Percentiles rank a stretch among this genome's conserved stretches.
Evolutionary conservation across 1,140 invertebrate genomes (phyloP).

Genomic region (Amphibalanus amphitrite): DNA sequence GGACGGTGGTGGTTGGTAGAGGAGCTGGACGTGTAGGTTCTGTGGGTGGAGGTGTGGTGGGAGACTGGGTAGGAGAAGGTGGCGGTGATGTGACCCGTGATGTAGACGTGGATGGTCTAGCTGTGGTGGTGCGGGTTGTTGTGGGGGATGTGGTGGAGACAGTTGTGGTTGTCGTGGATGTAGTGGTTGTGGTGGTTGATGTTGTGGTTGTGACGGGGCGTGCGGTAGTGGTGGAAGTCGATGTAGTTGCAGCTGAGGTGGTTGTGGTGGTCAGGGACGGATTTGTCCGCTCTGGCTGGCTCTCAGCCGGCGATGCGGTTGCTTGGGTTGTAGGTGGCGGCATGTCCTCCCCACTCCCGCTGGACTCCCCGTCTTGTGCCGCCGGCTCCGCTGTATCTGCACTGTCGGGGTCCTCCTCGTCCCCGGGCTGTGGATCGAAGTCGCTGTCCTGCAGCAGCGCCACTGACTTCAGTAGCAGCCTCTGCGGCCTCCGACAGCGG

Average conservation of each 20-base stretch:
- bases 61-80: neutral
- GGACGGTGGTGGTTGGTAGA: too few relatives aligned
- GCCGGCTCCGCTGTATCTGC: too few relatives aligned
- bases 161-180: constrained; percentile 2
- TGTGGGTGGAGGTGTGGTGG: too few relatives aligned
- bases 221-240: neutral
- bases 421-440: constrained; percentile 9
- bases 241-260: neutral
- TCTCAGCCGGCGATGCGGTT: neutral
- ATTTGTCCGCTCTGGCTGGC: neutral
- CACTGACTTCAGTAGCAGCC: constrained; percentile 21
- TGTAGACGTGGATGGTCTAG: constrained; percentile 7
- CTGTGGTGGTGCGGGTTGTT: constrained; percentile 10
- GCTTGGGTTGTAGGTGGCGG: neutral
- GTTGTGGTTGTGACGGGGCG: neutral
- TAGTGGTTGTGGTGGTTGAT: neutral
- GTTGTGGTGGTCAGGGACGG: neutral
- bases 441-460: constrained; percentile 19
- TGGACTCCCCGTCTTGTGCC: too few relatives aligned
- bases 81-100: neutral
- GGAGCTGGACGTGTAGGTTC: too few relatives aligned
- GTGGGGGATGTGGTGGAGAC: neutral
- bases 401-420: neutral
- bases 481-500: constrained; percentile 18
- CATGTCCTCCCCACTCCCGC: too few relatives aligned